phyloP scores from a whole-genome alignment of 2,113 vertebrate genomes.

The Erinaceus europaeus region DNA sequence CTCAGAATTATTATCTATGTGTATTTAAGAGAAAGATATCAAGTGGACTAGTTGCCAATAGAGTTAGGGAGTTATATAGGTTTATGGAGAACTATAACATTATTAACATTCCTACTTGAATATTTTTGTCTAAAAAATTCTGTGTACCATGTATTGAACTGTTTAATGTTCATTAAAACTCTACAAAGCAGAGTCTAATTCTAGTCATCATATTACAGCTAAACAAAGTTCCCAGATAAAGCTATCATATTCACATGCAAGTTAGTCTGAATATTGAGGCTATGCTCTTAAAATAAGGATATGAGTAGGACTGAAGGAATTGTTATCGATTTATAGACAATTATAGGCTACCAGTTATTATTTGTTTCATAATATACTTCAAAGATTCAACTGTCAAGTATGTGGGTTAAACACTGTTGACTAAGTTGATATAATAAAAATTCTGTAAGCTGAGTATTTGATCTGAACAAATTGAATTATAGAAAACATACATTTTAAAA shows the following conservation, averaged over 20 bases:
- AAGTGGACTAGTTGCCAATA: background rate
- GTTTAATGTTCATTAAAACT: background rate
- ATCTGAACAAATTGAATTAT: background rate
- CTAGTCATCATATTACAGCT: background rate
- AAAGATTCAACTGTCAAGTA: background rate
- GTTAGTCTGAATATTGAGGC: background rate
- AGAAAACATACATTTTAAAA: background rate
- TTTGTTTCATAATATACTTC: background rate
- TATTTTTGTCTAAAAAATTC: background rate
- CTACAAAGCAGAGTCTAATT: background rate
- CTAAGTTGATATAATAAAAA: background rate
- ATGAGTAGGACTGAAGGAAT: background rate
- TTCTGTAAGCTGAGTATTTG: background rate
- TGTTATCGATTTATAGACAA: background rate
- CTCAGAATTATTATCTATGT: constrained; percentile 7
- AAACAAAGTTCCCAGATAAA: background rate
- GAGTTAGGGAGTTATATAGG: background rate
- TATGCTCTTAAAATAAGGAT: background rate
- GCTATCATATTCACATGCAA: background rate
- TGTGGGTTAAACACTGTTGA: background rate
- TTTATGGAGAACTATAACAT: background rate
- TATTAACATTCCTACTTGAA: background rate
- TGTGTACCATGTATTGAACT: background rate
- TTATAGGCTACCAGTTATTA: background rate
- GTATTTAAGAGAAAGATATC: background rate